Conservation (phyloP, 2,888 invertebrate genomes). For the Tyria jacobaeae region DNA sequence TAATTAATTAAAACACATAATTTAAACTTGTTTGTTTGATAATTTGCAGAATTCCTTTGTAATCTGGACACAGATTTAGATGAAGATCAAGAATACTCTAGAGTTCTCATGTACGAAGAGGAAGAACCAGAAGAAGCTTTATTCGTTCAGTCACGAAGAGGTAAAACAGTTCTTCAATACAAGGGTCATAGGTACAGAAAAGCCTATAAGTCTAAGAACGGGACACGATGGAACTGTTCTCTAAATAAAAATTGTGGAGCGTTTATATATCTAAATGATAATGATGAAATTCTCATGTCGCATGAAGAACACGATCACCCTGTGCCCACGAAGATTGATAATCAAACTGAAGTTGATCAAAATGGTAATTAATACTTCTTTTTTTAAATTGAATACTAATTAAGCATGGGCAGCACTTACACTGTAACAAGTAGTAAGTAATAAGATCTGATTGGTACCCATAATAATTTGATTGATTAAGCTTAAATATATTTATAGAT, state of each 20-base stretch:
- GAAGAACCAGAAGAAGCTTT: slow-evolving; percentile 55
- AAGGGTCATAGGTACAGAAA: slow-evolving; percentile 70
- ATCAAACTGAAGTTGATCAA: slow-evolving; percentile 44
- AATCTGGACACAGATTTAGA: slow-evolving; percentile 2
- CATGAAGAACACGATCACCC: slow-evolving; percentile 64
- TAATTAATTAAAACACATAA: not conserved
- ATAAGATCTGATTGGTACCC: no score
- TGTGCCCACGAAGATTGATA: slow-evolving; percentile 37
- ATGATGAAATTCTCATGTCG: slow-evolving; percentile 67
- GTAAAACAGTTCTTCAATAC: slow-evolving; percentile 67
- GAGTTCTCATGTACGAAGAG: slow-evolving; percentile 22
- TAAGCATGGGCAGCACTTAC: no score
- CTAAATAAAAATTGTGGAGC: slow-evolving; percentile 65
- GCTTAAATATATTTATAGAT: slow-evolving; percentile 54
- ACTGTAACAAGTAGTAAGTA: no score
- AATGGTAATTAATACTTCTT: slow-evolving; percentile 63
- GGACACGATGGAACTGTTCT: slow-evolving; percentile 72
- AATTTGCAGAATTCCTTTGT: slow-evolving; percentile 9
- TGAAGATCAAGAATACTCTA: slow-evolving; percentile 10
- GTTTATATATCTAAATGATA: slow-evolving; percentile 65
- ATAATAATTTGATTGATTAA: no score
- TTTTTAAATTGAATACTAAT: no score
- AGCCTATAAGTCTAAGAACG: slow-evolving; percentile 63
- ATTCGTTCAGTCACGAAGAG: slow-evolving; percentile 64
- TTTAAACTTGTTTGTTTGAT: not conserved